phyloP scores from a whole-genome alignment of 2,113 vertebrate species.

The Ginglymostoma cirratum region DNA sequence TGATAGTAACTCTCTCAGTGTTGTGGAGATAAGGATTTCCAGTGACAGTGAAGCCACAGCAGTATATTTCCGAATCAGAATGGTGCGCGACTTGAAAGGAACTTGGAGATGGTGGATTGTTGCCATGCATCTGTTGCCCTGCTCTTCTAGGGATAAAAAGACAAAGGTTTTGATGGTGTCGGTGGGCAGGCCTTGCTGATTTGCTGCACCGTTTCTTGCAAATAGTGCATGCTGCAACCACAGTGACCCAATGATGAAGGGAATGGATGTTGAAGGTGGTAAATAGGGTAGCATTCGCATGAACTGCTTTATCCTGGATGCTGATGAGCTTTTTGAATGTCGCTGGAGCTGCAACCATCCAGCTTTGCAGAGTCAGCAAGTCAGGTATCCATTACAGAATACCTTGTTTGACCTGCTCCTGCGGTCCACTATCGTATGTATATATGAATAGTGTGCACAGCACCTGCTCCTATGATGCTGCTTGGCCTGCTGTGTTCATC shows the following conservation, averaged over 20 bases:
- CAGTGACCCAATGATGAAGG: not conserved
- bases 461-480: too few relatives aligned
- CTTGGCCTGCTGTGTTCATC: too few relatives aligned
- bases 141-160: not conserved
- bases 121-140: too few relatives aligned
- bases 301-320: not conserved
- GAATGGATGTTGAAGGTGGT: not conserved
- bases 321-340: not conserved
- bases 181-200: not conserved
- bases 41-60: not conserved
- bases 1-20: not conserved
- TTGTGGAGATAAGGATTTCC: not conserved
- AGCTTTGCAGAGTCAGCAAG: too few relatives aligned
- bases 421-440: too few relatives aligned
- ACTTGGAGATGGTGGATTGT: too few relatives aligned
- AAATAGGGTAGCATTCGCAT: not conserved
- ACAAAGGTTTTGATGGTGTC: not conserved
- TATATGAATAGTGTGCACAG: not conserved
- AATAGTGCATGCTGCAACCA: not conserved
- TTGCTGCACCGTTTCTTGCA: not conserved
- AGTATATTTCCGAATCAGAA: not conserved
- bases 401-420: too few relatives aligned
- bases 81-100: not conserved
- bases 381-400: too few relatives aligned
- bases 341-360: too few relatives aligned